These are phyloP conservation scores for Genyomyrus donnyi DNA, from an alignment of 2,113 vertebrate species.

Conservation along the genomic window DNA sequence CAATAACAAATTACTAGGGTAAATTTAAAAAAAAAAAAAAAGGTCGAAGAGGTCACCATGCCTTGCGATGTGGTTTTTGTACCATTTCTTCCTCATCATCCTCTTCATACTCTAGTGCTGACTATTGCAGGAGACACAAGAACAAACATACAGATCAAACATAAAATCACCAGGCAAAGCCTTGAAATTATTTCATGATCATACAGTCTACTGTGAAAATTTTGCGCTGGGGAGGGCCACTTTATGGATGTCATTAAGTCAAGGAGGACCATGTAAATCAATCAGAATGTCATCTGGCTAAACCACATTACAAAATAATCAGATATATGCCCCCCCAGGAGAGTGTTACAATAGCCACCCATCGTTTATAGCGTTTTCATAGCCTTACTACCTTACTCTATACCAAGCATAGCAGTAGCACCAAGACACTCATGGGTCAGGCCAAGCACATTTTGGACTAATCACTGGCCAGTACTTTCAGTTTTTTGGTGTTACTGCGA, in stretches of 20 bases:
- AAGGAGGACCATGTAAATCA: neutral
- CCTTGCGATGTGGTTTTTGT: slow-evolving; percentile 50
- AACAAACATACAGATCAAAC: neutral
- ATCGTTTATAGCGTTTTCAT: neutral
- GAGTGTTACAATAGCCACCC: neutral
- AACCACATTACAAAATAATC: neutral
- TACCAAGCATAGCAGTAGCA: neutral
- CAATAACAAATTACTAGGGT: neutral
- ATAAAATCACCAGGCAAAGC: neutral
- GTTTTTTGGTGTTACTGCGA: neutral
- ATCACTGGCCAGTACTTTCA: neutral
- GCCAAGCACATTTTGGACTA: neutral
- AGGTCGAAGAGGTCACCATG: slow-evolving; percentile 17
- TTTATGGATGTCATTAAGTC: neutral
- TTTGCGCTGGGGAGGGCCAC: neutral
- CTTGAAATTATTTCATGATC: neutral
- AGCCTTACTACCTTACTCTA: neutral
- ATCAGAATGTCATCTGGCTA: neutral
- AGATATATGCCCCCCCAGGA: neutral
- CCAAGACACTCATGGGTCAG: neutral
- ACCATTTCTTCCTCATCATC: slow-evolving; percentile 33
- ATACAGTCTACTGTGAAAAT: no score
- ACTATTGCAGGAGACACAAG: slow-evolving; percentile 29
- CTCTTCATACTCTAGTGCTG: slow-evolving; percentile 27
- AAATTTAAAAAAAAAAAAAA: neutral